Evolutionary conservation across 2,797 vertebrate species (phyloP), one percentile per base, ranked within the genome.

Genomic region (Scleropages formosus): DNA sequence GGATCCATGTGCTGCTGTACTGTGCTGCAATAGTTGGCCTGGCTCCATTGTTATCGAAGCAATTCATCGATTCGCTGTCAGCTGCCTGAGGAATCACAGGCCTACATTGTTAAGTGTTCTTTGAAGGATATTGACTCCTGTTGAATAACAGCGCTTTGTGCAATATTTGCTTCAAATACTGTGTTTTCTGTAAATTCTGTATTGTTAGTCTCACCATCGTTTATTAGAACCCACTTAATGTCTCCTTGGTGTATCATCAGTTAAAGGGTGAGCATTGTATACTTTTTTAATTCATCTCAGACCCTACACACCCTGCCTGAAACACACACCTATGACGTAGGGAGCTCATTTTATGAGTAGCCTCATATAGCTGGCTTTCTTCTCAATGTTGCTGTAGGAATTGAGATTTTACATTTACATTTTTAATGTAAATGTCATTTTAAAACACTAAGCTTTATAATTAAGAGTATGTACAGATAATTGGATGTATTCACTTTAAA

Each of bases 41-140:
- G 24, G 20, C 3, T 74, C 39, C 10, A 51, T 67, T 78, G 85
- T 87, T 85, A 84, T 82, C 87, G 27, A 60, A 44, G 31, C 18
- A 20, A 60, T 22, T 58, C 22, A 20, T 53, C 18, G 24, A 56
- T 70, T 56, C 47, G 53, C 15, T 10, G 16, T 39, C 68, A 24
- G 24, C 15, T 0, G 22, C 51, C 8, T 31, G 56, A 70, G 6
- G 31, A 39, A 39, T 39, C 31, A 39, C 2, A 39, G 31, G 31
- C 31, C 31, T 39, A 39, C 31, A 39, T 39, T 39, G 31, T 2
- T 39, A 39, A 39, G 31, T 39, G 31, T 39, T 39, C 31, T 39
- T 39, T 39, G 31, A 39, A 39, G 31, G 31, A 39, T 39, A 39
- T 39, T 39, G 31, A 39, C 31, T 39, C 31, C 31, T 39, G 31